These are phyloP conservation scores for Eurystomus gularis DNA, from an alignment of 2,113 vertebrate genomes.

Conservation along the genomic window DNA sequence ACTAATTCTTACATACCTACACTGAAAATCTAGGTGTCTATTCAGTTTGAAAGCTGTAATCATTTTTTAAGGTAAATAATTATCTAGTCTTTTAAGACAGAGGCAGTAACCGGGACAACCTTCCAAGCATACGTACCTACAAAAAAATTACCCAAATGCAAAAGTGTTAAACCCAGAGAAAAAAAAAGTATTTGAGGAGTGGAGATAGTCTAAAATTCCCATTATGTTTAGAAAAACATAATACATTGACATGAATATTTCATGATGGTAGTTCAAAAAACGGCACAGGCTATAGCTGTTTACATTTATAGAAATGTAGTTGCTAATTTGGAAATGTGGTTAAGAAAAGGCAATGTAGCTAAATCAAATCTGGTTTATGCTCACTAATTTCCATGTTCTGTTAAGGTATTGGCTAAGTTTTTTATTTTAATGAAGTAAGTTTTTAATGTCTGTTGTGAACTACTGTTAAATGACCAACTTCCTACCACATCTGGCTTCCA, in stretches of 20 bases:
- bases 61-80: not conserved
- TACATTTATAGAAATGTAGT: not conserved
- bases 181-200: not conserved
- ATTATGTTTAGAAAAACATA: not conserved
- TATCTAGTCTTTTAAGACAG: not conserved
- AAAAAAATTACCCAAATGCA: not conserved
- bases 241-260: not conserved
- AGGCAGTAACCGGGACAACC: not conserved
- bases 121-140: not conserved
- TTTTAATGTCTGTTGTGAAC: not conserved
- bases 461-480: conserved; percentile 1
- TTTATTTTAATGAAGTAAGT: not conserved
- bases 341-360: not conserved
- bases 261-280: not conserved
- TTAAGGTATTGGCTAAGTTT: not conserved
- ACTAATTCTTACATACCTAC: not conserved
- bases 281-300: not conserved
- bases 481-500: conserved; percentile 13
- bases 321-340: not conserved
- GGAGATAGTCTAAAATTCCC: not conserved
- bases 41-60: not conserved
- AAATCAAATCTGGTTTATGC: not conserved
- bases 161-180: not conserved
- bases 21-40: not conserved
- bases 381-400: not conserved